Base-by-base conservation (phyloP, 2,888 invertebrate species). In the Watsonalla cultraria region DNA sequence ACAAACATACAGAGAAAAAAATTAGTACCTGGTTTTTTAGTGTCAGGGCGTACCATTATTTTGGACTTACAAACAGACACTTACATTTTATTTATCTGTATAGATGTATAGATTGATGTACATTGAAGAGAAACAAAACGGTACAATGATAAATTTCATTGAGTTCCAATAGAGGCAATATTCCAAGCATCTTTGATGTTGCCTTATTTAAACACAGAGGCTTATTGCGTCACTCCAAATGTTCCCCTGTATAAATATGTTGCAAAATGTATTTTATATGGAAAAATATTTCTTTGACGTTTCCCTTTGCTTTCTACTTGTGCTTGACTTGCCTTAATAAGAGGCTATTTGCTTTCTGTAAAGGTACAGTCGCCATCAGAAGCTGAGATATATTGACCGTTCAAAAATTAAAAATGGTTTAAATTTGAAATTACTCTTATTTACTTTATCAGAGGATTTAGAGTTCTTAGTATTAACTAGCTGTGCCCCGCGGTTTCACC, bases 141-240 rank as follows among this genome's bases (percentile, higher is more conserved):
- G 11, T 42, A 42, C 42, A 78, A 71, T 76, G 71, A n/a, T n/a
- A n/a, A n/a, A n/a, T 75, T 78, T 74, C 71, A 77, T 77, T 70
- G 75, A 69, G 72, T 71, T 60, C 70, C 74, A 72, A 74, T 76
- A 67, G 60, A 74, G 65, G 68, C 78, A 75, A 78, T 76, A 76
- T 78, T 75, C 70, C 68, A 66, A 69, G 62, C 62, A 74, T 78
- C 83, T 86, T 86, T 86, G 86, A 86, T 82, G 84, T 83, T 64
- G 70, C 80, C 75, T 82, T 85, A 81, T 84, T 84, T 84, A 82
- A 83, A 85, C 83, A 83, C 80, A 79, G 80, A 78, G 76, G 69
- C 74, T 84, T 82, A 82, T 82, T 80, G 78, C 78, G 77, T 80
- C 79, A 70, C 76, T 73, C 68, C 61, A 70, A 75, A 76, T 71